phyloP scores from a whole-genome alignment of 2,113 vertebrate species.

The Eira barbara region DNA sequence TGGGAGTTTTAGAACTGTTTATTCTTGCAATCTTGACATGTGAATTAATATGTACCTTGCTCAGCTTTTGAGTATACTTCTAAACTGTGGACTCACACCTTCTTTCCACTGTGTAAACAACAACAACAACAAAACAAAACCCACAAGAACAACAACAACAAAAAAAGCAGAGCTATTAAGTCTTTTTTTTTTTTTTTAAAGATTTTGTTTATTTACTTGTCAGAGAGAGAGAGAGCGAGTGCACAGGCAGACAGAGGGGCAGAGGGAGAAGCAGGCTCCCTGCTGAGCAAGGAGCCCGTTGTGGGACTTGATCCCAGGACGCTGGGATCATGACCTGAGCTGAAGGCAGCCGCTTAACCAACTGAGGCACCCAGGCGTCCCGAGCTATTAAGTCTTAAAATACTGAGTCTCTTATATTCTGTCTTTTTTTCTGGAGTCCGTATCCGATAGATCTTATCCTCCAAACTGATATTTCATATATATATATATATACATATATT shows the following conservation, averaged over 20 bases:
- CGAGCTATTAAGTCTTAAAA: background rate
- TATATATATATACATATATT: no score
- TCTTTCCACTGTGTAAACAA: background rate
- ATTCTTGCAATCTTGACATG: background rate
- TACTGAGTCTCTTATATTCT: background rate
- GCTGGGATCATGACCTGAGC: no score
- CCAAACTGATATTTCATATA: background rate
- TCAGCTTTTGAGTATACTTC: background rate
- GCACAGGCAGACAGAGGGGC: no score
- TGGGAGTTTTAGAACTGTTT: background rate
- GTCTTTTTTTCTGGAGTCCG: background rate
- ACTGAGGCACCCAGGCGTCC: no score
- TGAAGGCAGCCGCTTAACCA: no score
- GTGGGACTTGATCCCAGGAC: no score
- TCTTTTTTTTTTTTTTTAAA: no score
- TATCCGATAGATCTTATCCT: background rate
- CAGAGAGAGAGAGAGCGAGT: no score
- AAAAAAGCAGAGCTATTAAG: background rate
- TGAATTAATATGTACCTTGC: background rate
- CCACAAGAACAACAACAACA: background rate
- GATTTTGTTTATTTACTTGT: no score
- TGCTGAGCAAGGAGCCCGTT: no score
- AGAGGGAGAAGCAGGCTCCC: no score
- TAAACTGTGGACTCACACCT: background rate
- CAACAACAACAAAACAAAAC: background rate